A percentile compares a stretch with the other conserved stretches of the same genome.
Conservation (phyloP, 30 jellyfish, hydroid and myxozoan species). For the Rhopilema esculentum region DNA sequence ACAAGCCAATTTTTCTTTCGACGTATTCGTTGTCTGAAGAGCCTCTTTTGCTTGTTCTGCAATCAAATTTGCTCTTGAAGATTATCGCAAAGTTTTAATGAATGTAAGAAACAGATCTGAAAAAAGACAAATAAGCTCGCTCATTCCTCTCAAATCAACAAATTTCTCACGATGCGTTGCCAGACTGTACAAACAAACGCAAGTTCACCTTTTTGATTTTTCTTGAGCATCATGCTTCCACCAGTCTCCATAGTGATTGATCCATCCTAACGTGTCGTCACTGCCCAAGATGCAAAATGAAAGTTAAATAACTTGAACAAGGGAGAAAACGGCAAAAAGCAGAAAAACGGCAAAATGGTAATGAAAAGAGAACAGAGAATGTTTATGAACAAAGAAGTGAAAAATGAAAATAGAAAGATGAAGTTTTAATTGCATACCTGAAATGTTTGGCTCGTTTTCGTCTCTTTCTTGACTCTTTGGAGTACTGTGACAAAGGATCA, state of each 20-base stretch:
- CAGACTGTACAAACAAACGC: too few species aligned
- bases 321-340: neutral
- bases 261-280: constrained; percentile 52
- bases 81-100: neutral
- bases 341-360: neutral
- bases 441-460: constrained; percentile 45
- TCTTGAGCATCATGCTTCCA: constrained; percentile 30
- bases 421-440: neutral
- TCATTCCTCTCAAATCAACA: too few species aligned
- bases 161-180: too few species aligned
- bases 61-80: neutral
- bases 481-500: constrained; percentile 20
- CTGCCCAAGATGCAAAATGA: neutral
- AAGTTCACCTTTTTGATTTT: neutral
- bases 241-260: constrained; percentile 65
- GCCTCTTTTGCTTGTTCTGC: neutral
- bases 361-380: neutral
- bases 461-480: constrained; percentile 18
- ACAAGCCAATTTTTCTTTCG: neutral
- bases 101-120: too few species aligned
- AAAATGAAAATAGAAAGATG: neutral
- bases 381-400: neutral
- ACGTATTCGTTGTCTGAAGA: neutral
- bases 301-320: neutral
- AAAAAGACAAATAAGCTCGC: too few species aligned